Conservation (phyloP, 2,888 invertebrate genomes). For the Drosophila mulleri region DNA sequence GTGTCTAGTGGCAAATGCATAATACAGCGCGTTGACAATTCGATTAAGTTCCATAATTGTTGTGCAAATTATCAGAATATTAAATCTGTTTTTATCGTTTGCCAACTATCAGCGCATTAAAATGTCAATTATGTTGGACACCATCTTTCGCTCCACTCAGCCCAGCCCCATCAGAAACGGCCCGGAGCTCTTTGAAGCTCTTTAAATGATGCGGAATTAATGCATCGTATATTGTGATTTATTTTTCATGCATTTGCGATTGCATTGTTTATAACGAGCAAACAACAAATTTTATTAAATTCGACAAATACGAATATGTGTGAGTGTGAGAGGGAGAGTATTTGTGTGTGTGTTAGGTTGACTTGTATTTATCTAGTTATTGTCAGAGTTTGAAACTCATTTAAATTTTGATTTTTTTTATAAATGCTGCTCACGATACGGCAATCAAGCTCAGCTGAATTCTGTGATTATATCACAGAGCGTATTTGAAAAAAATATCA, state of each 20-base stretch:
- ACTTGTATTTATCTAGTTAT: slow-evolving; percentile 1
- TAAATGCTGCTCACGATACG: slow-evolving; percentile 35
- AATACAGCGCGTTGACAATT: slow-evolving; percentile 67
- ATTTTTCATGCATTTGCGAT: slow-evolving; percentile 41
- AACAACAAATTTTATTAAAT: slow-evolving; percentile 39
- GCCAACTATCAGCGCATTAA: slow-evolving; percentile 77
- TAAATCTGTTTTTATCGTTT: slow-evolving; percentile 76
- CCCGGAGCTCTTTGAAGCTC: slow-evolving; percentile 9
- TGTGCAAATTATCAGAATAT: slow-evolving; percentile 79
- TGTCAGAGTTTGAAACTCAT: slow-evolving; percentile 55
- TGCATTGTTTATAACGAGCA: slow-evolving; percentile 39
- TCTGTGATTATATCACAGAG: slow-evolving; percentile 49
- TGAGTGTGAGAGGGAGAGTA: not conserved
- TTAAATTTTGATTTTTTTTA: slow-evolving; percentile 37
- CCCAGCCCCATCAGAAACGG: not conserved
- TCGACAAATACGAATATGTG: slow-evolving; percentile 3
- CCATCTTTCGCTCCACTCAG: slow-evolving; percentile 35
- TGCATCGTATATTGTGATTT: slow-evolving; percentile 54
- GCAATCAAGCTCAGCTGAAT: slow-evolving; percentile 48
- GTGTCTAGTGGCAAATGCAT: slow-evolving; percentile 16
- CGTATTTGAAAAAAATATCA: slow-evolving; percentile 43
- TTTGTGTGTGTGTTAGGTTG: not conserved
- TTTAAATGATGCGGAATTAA: slow-evolving; percentile 48
- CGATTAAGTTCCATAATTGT: slow-evolving; percentile 79
- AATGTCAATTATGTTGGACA: slow-evolving; percentile 74